Conservation (phyloP, 2,888 invertebrate species). For the Drosophila peninsularis region DNA sequence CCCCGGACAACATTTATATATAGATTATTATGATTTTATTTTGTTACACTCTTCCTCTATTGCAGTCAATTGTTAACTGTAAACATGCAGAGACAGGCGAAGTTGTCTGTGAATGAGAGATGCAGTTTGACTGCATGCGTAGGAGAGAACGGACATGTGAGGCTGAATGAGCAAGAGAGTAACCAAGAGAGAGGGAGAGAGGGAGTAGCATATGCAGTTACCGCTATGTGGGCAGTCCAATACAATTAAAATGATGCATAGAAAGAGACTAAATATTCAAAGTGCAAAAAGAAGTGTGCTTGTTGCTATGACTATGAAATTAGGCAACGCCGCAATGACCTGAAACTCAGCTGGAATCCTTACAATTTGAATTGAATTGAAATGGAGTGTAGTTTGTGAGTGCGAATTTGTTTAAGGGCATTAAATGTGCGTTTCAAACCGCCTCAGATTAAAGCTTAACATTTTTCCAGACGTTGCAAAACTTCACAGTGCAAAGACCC, state of each 20-base stretch:
- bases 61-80: conserved; percentile 32
- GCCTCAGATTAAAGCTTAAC: neutral
- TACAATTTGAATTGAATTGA: neutral
- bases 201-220: conserved; percentile 15
- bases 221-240: neutral
- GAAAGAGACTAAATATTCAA: neutral
- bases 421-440: too few species aligned
- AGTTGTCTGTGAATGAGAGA: conserved; percentile 24
- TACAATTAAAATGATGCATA: neutral
- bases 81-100: conserved; percentile 19
- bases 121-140: conserved; percentile 7
- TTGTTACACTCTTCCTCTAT: conserved; percentile 6
- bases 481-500: conserved; percentile 46
- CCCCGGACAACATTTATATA: conserved; percentile 21
- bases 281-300: neutral
- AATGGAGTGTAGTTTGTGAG: neutral
- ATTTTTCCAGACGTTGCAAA: conserved; percentile 2
- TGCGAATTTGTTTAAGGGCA: neutral
- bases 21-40: conserved; percentile 13
- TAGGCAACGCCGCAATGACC: conserved; percentile 14
- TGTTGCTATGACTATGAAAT: conserved; percentile 10
- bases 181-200: too few species aligned
- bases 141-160: neutral
- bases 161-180: neutral
- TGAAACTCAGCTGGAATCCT: neutral